Conservation (phyloP, 2,113 vertebrate genomes). For the Sinocyclocheilus grahami region DNA sequence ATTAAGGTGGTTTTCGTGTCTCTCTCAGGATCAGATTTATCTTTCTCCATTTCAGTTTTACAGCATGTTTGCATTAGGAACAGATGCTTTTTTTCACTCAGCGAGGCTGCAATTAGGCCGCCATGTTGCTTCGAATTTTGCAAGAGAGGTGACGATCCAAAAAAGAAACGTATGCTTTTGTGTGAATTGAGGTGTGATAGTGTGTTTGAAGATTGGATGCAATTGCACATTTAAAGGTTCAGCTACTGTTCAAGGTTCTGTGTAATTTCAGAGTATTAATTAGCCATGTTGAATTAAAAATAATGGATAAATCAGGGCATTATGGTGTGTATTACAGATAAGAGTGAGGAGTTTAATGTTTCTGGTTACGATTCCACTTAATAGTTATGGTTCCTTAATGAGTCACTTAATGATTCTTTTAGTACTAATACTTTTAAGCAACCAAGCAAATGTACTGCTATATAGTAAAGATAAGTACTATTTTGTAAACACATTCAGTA, state of each 20-base stretch:
- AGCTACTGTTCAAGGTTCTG: conserved; percentile 34
- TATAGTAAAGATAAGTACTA: neutral
- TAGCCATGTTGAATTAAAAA: conserved; percentile 16
- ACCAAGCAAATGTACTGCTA: neutral
- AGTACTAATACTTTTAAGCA: neutral
- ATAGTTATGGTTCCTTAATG: neutral
- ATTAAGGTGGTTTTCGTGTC: conserved; percentile 1
- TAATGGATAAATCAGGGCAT: neutral
- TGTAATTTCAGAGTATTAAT: conserved; percentile 23
- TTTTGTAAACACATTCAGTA: no score
- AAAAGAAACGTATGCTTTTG: neutral
- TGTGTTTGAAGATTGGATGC: neutral
- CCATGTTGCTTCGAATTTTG: neutral
- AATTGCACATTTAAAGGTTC: neutral
- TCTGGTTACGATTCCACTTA: neutral
- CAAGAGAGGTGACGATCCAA: conserved; percentile 14
- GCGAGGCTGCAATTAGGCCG: neutral
- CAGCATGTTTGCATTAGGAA: conserved; percentile 9
- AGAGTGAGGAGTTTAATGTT: neutral
- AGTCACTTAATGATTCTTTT: neutral
- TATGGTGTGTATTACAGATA: neutral
- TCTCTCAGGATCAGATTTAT: conserved; percentile 12
- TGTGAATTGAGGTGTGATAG: conserved; percentile 1
- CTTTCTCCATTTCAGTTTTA: conserved; percentile 6
- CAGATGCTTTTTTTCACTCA: conserved; percentile 34